Evolutionary conservation across 1,140 invertebrate genomes (phyloP).

Genomic region (Tetragnatha versicolor): DNA sequence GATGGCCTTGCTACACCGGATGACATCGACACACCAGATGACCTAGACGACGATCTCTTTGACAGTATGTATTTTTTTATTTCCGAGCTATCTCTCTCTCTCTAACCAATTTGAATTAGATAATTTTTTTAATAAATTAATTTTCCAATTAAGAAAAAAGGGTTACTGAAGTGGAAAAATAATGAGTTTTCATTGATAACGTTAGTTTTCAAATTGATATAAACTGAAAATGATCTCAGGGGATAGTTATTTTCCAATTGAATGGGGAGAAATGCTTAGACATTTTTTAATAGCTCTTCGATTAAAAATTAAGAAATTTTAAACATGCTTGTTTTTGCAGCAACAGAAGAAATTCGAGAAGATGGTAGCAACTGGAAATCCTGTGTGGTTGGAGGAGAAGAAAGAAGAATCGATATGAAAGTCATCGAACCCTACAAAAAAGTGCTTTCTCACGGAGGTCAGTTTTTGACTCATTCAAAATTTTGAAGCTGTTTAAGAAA

Average conservation of each 20-base stretch:
- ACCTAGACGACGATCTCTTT: constrained; percentile 65
- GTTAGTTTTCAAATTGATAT: too few relatives aligned
- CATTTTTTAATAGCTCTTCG: too few relatives aligned
- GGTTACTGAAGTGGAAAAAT: neutral
- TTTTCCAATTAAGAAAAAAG: neutral
- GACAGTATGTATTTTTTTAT: constrained; percentile 60
- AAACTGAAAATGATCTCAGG: too few relatives aligned
- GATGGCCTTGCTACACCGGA: constrained; percentile 63
- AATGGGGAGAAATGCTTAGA: too few relatives aligned
- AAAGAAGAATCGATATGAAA: constrained; percentile 79
- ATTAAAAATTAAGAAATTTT: too few relatives aligned
- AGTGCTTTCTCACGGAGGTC: constrained; percentile 68
- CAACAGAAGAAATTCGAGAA: constrained; percentile 77
- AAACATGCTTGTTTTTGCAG: constrained; percentile 68
- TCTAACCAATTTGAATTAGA: too few relatives aligned
- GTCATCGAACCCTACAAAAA: constrained; percentile 76
- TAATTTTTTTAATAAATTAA: too few relatives aligned
- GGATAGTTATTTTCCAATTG: too few relatives aligned
- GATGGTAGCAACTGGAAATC: constrained; percentile 74
- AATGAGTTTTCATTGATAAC: neutral
- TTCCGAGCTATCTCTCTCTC: neutral
- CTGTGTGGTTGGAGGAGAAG: constrained; percentile 74
- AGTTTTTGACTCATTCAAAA: constrained; percentile 9
- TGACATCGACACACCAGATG: constrained; percentile 66
- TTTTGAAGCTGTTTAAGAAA: too few relatives aligned